Conservation (phyloP, 2,113 vertebrate species). For the Psophia crepitans region DNA sequence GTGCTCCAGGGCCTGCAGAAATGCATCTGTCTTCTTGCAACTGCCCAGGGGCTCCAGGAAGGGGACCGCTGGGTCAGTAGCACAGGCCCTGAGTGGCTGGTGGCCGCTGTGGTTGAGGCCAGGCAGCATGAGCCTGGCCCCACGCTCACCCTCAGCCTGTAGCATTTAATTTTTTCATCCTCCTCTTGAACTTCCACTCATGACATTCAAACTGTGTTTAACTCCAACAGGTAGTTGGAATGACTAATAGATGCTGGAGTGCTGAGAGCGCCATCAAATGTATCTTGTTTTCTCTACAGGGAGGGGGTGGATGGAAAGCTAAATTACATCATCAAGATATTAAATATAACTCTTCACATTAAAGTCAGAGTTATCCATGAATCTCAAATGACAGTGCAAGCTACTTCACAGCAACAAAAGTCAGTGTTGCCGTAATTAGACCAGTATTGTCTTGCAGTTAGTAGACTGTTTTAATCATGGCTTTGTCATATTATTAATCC, state of each 20-base stretch:
- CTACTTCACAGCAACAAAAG: conserved; percentile 50
- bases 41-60: rapidly evolving
- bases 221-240: not conserved
- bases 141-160: not conserved
- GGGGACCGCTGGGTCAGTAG: not conserved
- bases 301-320: conserved; percentile 10
- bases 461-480: conserved; percentile 50
- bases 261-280: too few species aligned
- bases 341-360: conserved; percentile 41
- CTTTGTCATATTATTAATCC: conserved; percentile 67
- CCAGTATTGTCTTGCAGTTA: conserved; percentile 55
- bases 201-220: not conserved
- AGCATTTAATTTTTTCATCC: not conserved
- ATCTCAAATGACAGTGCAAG: conserved; percentile 58
- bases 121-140: not conserved
- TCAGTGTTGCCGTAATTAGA: conserved; percentile 66
- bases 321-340: conserved; percentile 42
- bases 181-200: not conserved
- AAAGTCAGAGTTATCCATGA: conserved; percentile 31
- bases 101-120: not conserved
- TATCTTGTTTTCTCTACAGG: not conserved
- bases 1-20: not conserved
- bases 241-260: too few species aligned
- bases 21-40: not conserved
- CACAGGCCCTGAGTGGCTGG: not conserved